A percentile compares a stretch with the other conserved stretches of the same genome.
Conservation (phyloP, 2,888 invertebrate genomes). For the Hyppa rectilinea region DNA sequence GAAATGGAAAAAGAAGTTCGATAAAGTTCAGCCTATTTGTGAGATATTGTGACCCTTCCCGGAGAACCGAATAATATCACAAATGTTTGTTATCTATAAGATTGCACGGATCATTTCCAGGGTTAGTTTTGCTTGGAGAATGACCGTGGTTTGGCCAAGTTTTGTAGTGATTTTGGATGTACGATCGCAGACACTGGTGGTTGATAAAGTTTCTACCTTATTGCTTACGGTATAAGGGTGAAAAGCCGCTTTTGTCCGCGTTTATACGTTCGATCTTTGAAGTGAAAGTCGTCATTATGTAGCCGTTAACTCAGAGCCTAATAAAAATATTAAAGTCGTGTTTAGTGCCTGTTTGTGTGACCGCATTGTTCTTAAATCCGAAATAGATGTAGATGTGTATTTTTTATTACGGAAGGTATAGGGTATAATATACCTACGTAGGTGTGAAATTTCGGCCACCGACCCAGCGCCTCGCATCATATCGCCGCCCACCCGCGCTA, state of each 20-base stretch:
- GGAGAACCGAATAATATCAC: constrained; percentile 17
- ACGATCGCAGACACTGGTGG: background rate
- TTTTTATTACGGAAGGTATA: no score
- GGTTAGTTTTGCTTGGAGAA: constrained; percentile 9
- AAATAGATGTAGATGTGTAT: no score
- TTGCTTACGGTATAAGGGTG: background rate
- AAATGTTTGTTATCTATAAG: constrained; percentile 23
- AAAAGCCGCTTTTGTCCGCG: background rate
- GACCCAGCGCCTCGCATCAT: no score
- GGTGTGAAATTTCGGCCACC: no score
- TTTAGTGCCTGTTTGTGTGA: no score
- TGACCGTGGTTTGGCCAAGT: background rate
- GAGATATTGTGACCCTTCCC: constrained; percentile 13
- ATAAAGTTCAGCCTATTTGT: constrained; percentile 13
- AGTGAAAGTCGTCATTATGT: no score
- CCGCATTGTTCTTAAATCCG: no score
- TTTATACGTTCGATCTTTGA: background rate
- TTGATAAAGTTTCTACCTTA: background rate
- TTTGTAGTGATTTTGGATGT: background rate
- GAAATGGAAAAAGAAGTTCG: constrained; percentile 51
- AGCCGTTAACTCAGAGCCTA: no score
- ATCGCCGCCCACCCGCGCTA: no score
- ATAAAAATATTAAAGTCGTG: no score
- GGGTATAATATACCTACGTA: no score
- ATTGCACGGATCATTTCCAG: constrained; percentile 17